These are phyloP conservation scores for Eulemur rufifrons DNA, from an alignment of 2,113 vertebrate species.

Conservation along the genomic window DNA sequence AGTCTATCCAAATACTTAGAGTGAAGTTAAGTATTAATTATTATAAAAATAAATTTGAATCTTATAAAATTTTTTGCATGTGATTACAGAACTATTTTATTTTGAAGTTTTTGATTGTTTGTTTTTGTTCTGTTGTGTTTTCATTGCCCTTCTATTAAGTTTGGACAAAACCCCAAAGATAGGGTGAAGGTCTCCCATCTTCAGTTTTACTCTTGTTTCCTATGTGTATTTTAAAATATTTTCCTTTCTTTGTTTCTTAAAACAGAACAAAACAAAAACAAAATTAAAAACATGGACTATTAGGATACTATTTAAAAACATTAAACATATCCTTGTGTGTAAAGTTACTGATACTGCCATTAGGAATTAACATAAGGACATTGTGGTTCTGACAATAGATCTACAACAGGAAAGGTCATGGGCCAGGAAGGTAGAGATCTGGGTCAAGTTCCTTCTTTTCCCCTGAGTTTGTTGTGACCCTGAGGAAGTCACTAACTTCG, in stretches of 20 bases:
- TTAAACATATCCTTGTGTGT: neutral
- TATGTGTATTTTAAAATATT: neutral
- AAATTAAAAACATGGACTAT: neutral
- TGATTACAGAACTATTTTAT: neutral
- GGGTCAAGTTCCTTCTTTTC: neutral
- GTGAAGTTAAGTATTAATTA: neutral
- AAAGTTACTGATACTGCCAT: neutral
- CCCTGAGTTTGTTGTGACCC: neutral
- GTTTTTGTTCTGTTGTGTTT: neutral
- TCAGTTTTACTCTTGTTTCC: neutral
- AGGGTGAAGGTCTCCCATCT: neutral
- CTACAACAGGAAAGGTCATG: neutral
- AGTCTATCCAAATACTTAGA: neutral
- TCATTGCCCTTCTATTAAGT: neutral
- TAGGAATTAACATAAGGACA: neutral
- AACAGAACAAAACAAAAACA: conserved; percentile 1
- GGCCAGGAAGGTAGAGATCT: neutral
- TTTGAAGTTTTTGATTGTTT: neutral
- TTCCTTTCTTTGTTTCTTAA: neutral
- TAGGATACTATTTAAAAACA: neutral
- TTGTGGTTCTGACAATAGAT: neutral
- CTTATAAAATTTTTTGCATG: neutral
- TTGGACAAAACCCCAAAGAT: neutral
- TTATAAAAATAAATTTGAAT: neutral
- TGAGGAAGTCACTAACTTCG: neutral